Conservation (phyloP, 1,140 invertebrate species). For the Zaprionus capensis region DNA sequence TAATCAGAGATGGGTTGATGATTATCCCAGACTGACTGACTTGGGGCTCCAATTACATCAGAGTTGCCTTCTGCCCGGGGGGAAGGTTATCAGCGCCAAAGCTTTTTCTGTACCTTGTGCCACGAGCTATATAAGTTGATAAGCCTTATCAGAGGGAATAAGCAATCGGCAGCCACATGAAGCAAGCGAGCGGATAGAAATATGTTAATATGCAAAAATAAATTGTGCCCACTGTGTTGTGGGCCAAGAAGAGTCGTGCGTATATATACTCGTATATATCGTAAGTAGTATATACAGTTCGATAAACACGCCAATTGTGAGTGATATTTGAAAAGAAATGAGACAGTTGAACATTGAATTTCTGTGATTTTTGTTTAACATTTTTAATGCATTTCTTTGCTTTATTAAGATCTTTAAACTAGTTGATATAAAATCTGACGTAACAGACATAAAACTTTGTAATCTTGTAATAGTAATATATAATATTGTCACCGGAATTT, state of each 20-base stretch:
- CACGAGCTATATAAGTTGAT: constrained; percentile 27
- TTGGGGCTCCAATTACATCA: background rate
- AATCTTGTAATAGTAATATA: constrained; percentile 57
- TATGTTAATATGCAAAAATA: constrained; percentile 36
- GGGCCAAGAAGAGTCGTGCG: background rate
- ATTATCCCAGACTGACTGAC: background rate
- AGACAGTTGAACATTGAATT: background rate
- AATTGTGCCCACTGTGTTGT: background rate
- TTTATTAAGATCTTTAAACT: constrained; percentile 71
- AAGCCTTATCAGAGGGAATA: constrained; percentile 54
- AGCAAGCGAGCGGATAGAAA: constrained; percentile 9
- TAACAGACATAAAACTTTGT: constrained; percentile 52
- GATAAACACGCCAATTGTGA: background rate
- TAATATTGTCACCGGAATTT: constrained; percentile 80
- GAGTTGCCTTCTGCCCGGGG: background rate
- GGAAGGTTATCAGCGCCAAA: background rate
- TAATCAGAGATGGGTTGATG: background rate
- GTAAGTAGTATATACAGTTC: background rate
- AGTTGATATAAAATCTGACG: constrained; percentile 52
- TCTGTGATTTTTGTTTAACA: background rate
- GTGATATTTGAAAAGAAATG: background rate
- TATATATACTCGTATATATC: background rate
- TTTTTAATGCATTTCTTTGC: constrained; percentile 45
- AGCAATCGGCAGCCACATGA: constrained; percentile 29
- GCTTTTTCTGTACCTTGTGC: background rate